Evolutionary conservation across 2,888 invertebrate species (phyloP), one percentile per base, ranked within the genome.

Genomic region (Lasioglossum villosulum): DNA sequence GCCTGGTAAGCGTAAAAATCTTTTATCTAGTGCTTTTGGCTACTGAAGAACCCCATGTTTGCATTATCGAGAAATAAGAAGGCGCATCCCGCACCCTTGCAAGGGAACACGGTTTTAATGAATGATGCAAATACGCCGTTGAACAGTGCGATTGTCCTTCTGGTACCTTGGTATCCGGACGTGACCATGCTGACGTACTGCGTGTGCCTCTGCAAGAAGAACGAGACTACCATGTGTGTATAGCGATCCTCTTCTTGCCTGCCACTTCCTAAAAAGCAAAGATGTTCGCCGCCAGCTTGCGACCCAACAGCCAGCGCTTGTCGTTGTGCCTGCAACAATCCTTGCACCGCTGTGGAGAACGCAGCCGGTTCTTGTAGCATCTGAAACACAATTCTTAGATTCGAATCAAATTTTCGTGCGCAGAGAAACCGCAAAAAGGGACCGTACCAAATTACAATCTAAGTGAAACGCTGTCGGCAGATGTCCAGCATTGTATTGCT

Each of bases 151-250:
- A 63, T 63, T 30, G 3, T 19, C 19, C 14, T 34, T 66, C 39
- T 39, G 34, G 23, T 80, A 96, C 96, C 96, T 94, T 96, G 95
- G 95, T 99, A 99, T 4, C 99, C 99, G 82, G 99, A 99, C 89
- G 97, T 97, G 34, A 99, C 96, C 95, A 99, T 97, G 74, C 99
- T 98, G 73, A 99, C 98, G 94, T 98, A 99, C 92, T 98, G 97
- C 0, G 98, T 98, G 94, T 98, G 98, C 94, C 98, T 98, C 95
- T 99, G 99, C 73, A 99, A 96, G 95, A 99, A 99, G 81, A 98
- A 98, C 10, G 99, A 98, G 27, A 99, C 98, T 39, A 99, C 99
- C 99, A 99, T 99, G 94, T 99, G 98, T 30, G 99, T 98, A 94
- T 99, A 99, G 92, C 98, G 98, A 95, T 99, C 99, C 95, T 99